Base-by-base conservation (phyloP, 92 coral and sea anemone genomes). In the Palythoa grandiflora region DNA sequence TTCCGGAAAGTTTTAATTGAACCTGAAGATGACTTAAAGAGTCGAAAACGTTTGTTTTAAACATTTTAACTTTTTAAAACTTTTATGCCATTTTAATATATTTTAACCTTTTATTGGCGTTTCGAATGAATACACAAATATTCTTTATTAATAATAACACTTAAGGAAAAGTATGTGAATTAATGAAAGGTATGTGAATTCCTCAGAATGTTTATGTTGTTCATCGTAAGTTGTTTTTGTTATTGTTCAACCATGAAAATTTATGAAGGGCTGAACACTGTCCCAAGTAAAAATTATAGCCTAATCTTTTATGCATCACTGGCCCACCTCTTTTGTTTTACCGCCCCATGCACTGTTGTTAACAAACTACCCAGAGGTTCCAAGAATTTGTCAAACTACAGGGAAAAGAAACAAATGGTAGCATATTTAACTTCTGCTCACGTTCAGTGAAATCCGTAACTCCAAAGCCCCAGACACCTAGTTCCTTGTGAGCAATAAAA, bases 351-450 rank as follows among this genome's bases (percentile, higher is more conserved):
- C 10, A 40, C 9, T 40, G 76, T 71, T 35, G 38, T 35, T 35
- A 40, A 5, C 9, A 39, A 39, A 39, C 48, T 12, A 35, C 15
- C 40, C 38, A 35, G 77, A 35, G 6, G 3, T 39, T 71, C 48
- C 85, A 79, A 51, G 85, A 79, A 79, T 83, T 83, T 83, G 76
- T 83, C 57, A 39, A 65, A 83, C 75, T 83, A 76, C 75, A 59
- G 39, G 75, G 87, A 83, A 83, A 83, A 74, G 60, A 59, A 83
- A 83, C 87, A 83, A 83, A 83, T 37, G 51, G 55, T 83, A 83
- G 57, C 38, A 61, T 83, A 76, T 83, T 83, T 16, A 74, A 65
- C 59, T 83, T 60, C 59, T 61, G 87, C 85, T 52, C 85, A 80
- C 73, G 55, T 80, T 80, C 71, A 55, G 85, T 80, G 73, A 80